A percentile compares a stretch with the other conserved stretches of the same genome.
phyloP scores from a whole-genome alignment of 2,113 vertebrate genomes.

The Gasterosteus nipponicus region DNA sequence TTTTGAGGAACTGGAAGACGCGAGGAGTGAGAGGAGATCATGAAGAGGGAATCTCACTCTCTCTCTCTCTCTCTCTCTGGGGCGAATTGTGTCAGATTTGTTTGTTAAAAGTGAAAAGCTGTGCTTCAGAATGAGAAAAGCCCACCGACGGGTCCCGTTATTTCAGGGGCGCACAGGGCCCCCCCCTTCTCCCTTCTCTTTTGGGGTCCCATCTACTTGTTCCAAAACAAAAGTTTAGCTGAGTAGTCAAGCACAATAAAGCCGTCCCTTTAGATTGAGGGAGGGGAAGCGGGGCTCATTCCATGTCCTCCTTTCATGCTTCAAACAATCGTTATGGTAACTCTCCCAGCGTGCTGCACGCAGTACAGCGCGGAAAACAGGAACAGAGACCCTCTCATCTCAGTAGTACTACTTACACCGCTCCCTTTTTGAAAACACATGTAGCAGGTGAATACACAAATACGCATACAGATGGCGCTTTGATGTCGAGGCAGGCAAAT shows the following conservation, averaged over 20 bases:
- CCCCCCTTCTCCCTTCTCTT: neutral
- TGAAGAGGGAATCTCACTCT: constrained; percentile 35
- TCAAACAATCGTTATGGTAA: constrained; percentile 45
- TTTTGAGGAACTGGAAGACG: constrained; percentile 28
- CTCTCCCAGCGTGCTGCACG: constrained; percentile 37
- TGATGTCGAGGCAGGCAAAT: constrained; percentile 62
- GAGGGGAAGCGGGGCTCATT: constrained; percentile 35
- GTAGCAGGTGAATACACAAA: constrained; percentile 72
- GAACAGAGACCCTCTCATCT: constrained; percentile 60
- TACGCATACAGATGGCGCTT: constrained; percentile 53
- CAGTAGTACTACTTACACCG: constrained; percentile 37
- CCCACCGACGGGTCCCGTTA: neutral
- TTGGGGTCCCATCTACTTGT: constrained; percentile 33
- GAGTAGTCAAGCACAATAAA: constrained; percentile 71
- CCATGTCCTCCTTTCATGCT: constrained; percentile 47
- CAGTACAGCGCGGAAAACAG: constrained; percentile 56
- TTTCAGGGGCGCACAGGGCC: neutral
- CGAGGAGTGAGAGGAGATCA: neutral
- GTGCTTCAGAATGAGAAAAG: constrained; percentile 1
- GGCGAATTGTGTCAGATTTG: constrained; percentile 60
- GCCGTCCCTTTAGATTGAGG: constrained; percentile 70
- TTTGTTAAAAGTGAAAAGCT: constrained; percentile 8
- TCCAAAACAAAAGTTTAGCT: constrained; percentile 57
- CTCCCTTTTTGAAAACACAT: constrained; percentile 72
- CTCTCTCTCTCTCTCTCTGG: constrained; percentile 7